phyloP scores from a whole-genome alignment of 2,797 vertebrate genomes.

The Thaleichthys pacificus region DNA sequence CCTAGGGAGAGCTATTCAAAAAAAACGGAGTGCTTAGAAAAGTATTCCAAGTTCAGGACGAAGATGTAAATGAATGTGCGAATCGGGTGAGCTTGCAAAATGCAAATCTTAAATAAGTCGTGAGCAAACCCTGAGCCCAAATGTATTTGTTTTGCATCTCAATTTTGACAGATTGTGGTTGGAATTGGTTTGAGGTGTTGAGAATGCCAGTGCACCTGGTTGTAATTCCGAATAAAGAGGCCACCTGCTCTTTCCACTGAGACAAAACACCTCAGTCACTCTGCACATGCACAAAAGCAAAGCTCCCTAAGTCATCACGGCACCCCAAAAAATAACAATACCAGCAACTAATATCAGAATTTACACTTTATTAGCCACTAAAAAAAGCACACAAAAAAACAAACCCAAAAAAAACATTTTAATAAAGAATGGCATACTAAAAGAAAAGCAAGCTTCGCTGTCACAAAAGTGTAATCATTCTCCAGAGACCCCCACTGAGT shows the following conservation, averaged over 20 bases:
- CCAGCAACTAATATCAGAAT: neutral
- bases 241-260: neutral
- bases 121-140: neutral
- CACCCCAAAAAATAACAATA: too few relatives aligned
- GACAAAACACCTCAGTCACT: neutral
- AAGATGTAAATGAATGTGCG: constrained; percentile 2
- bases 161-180: constrained; percentile 3
- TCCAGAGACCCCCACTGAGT: neutral
- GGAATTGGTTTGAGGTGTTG: neutral
- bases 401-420: neutral
- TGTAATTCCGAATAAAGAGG: neutral
- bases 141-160: neutral
- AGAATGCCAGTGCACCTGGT: neutral
- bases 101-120: neutral
- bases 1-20: neutral
- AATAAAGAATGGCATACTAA: neutral
- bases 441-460: neutral
- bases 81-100: neutral
- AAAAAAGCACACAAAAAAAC: neutral
- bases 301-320: neutral
- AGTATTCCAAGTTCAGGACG: neutral
- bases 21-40: neutral
- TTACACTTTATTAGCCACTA: neutral
- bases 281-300: neutral
- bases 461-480: constrained; percentile 8